Evolutionary conservation across 2,113 vertebrate genomes (phyloP).

Genomic region (Sturnira hondurensis): DNA sequence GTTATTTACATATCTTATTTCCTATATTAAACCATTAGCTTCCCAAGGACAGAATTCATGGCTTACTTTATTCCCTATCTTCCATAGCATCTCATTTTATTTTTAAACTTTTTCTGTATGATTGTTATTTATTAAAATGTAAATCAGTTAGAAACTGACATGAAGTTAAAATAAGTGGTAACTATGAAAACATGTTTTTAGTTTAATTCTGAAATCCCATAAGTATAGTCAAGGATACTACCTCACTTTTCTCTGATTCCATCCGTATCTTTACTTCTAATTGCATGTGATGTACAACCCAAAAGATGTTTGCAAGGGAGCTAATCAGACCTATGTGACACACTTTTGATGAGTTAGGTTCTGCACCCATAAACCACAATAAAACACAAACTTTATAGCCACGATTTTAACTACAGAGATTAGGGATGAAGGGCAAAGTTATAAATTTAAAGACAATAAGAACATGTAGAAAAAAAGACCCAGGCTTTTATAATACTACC

Average conservation of each 20-base stretch:
- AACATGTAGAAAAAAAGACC: neutral
- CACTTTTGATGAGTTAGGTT: constrained; percentile 15
- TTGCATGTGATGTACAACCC: neutral
- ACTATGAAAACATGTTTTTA: neutral
- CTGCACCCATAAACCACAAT: neutral
- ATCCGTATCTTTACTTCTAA: neutral
- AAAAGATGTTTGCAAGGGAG: neutral
- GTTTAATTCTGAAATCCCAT: neutral
- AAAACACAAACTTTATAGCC: neutral
- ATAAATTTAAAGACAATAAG: constrained; percentile 27
- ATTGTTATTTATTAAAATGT: neutral
- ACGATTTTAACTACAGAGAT: neutral
- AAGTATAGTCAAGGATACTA: neutral
- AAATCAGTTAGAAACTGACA: neutral
- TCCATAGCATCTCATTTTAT: neutral
- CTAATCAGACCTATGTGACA: neutral
- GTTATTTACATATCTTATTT: neutral
- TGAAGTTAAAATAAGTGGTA: neutral
- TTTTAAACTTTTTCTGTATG: neutral
- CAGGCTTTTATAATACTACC: neutral
- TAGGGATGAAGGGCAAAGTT: neutral
- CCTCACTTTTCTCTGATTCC: neutral
- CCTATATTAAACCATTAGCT: neutral
- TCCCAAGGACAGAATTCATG: neutral
- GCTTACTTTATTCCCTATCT: neutral